Evolutionary conservation across 2,113 vertebrate species (phyloP), one percentile per base, ranked within the genome.

Genomic region (Plecturocebus donacophilus): DNA sequence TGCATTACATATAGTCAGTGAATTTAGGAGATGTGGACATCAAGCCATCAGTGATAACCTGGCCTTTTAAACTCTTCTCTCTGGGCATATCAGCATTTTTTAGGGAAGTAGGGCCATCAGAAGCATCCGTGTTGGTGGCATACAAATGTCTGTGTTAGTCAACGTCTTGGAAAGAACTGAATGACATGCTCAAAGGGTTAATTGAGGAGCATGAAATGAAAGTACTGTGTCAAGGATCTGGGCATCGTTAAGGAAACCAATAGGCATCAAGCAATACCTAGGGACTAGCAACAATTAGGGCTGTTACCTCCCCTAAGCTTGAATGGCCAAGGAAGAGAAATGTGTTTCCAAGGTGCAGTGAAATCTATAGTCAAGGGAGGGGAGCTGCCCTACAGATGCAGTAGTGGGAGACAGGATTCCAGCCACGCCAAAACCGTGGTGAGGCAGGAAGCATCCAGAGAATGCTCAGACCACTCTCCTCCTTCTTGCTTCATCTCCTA

Each of bases 81-180:
- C 3, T 71, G 25, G 66, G 42, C 6, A 14, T 27, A 64, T n/a
- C 3, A 58, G n/a, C 45, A 25, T 47, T 75, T 21, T 9, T 42
- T 19, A 68, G 23, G n/a, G 30, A 73, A 32, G 21, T 38, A 45
- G 5, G 14, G 42, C 66, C 68, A 58, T 70, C 20, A 75, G 71
- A 49, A 61, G 19, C 27, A 21, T 49, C 66, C 52, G 6, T 9
- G 1, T 80, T 79, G 47, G 21, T 73, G 79, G 25, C 64, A 70
- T 2, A 38, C 8, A 20, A 68, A 20, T 27, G 40, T 47, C 32
- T 42, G 0, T 20, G 40, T 20, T 27, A 52, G 75, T 58, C 71
- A 93, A 71, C 20, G 30, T 40, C 40, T 32, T 84, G 27, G 61
- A 71, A 90, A 35, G n/a, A 88, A 80, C 75, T 64, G 35, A 80